phyloP scores from a whole-genome alignment of 2,113 vertebrate species.

The Morone saxatilis region DNA sequence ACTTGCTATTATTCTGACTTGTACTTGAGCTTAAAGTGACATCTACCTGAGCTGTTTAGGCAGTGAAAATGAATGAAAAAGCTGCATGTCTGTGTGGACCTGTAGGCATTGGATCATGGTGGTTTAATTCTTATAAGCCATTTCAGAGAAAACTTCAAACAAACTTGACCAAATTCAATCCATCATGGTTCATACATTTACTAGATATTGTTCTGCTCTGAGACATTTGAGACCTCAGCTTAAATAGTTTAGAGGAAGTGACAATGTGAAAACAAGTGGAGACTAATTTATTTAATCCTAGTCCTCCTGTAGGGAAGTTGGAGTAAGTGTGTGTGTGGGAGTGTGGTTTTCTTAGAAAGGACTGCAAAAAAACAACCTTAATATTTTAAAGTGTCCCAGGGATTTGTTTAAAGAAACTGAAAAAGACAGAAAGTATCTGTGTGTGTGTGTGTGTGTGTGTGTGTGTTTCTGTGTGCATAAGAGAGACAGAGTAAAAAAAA shows the following conservation, averaged over 20 bases:
- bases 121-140: slow-evolving; percentile 5
- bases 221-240: not conserved
- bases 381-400: slow-evolving; percentile 60
- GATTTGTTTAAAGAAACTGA: slow-evolving; percentile 55
- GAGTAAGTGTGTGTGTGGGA: slow-evolving; percentile 10
- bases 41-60: slow-evolving; percentile 9
- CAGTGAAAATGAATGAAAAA: slow-evolving; percentile 17
- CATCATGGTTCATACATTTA: not conserved
- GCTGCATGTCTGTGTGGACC: not conserved
- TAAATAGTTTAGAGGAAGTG: slow-evolving; percentile 25
- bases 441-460: not conserved
- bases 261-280: slow-evolving; percentile 19
- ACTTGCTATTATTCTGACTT: not conserved
- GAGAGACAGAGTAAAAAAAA: not conserved
- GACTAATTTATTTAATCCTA: slow-evolving; percentile 30
- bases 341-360: slow-evolving; percentile 47
- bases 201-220: not conserved
- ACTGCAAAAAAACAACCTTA: slow-evolving; percentile 52
- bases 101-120: not conserved
- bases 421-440: not conserved
- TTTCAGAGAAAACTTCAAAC: slow-evolving; percentile 5
- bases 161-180: not conserved
- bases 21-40: slow-evolving; percentile 32
- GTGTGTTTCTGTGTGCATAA: not conserved
- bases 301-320: slow-evolving; percentile 27